Percentiles rank a stretch among this genome's conserved stretches.
These are phyloP conservation scores for Drosophila saltans DNA, from an alignment of 1,140 invertebrate genomes.

Conservation along the genomic window DNA sequence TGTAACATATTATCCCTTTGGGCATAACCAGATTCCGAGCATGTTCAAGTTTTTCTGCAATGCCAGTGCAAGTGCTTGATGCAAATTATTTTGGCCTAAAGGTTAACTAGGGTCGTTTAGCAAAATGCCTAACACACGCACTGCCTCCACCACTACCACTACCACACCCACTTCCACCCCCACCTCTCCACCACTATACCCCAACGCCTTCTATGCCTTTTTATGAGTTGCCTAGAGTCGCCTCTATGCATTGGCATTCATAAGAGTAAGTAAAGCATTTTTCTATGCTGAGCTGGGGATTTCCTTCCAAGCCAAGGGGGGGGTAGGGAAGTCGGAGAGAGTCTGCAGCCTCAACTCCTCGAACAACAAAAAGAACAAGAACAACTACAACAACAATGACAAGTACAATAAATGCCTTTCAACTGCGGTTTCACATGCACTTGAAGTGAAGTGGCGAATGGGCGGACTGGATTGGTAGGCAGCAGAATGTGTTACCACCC, in stretches of 20 bases:
- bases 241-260: conserved; percentile 70
- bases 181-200: not conserved
- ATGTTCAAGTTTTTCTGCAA: conserved; percentile 48
- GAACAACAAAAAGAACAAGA: conserved; percentile 58
- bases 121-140: conserved; percentile 71
- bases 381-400: conserved; percentile 70
- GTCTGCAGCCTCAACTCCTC: conserved; percentile 40
- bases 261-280: conserved; percentile 67
- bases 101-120: conserved; percentile 81
- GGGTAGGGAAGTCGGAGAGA: conserved; percentile 19
- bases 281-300: conserved; percentile 41
- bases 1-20: conserved; percentile 52
- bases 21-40: conserved; percentile 65
- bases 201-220: conserved; percentile 34
- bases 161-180: not conserved
- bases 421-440: conserved; percentile 81
- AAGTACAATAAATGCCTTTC: conserved; percentile 82
- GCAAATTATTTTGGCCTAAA: conserved; percentile 80
- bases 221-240: conserved; percentile 57
- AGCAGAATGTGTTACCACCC: not conserved
- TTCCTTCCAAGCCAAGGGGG: conserved; percentile 1
- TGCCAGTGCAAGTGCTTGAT: conserved; percentile 75
- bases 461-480: conserved; percentile 21
- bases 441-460: conserved; percentile 63
- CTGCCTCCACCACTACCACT: conserved; percentile 40